Conservation (phyloP, 2,797 vertebrate genomes). For the Zonotrichia albicollis region DNA sequence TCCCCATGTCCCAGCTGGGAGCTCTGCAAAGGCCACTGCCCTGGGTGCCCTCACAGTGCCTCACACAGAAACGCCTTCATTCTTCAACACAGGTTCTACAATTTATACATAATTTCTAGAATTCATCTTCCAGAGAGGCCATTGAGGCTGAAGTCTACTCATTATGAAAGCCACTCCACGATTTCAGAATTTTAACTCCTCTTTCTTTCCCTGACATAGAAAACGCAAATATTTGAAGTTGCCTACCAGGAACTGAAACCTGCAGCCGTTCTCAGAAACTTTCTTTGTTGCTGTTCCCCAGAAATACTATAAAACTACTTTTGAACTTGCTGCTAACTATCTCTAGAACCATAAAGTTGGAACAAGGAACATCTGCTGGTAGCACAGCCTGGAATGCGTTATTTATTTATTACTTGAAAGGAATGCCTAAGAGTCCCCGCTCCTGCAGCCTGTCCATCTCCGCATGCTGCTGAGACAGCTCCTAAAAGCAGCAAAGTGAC, state of each 20-base stretch:
- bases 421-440: background rate
- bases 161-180: background rate
- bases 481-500: background rate
- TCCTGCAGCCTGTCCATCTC: background rate
- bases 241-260: background rate
- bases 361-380: background rate
- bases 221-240: background rate
- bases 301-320: background rate
- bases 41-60: background rate
- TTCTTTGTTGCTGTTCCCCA: background rate
- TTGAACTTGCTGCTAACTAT: background rate
- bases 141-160: background rate
- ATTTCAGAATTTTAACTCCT: background rate
- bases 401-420: conserved; percentile 1
- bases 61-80: background rate
- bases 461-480: background rate
- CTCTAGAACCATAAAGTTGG: background rate
- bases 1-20: background rate
- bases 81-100: background rate
- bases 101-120: too few relatives aligned
- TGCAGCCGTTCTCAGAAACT: background rate
- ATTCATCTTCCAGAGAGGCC: background rate
- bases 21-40: background rate
- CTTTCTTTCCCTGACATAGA: background rate
- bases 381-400: background rate